Conservation (phyloP, 2,113 vertebrate species). For the Holacanthus passer region DNA sequence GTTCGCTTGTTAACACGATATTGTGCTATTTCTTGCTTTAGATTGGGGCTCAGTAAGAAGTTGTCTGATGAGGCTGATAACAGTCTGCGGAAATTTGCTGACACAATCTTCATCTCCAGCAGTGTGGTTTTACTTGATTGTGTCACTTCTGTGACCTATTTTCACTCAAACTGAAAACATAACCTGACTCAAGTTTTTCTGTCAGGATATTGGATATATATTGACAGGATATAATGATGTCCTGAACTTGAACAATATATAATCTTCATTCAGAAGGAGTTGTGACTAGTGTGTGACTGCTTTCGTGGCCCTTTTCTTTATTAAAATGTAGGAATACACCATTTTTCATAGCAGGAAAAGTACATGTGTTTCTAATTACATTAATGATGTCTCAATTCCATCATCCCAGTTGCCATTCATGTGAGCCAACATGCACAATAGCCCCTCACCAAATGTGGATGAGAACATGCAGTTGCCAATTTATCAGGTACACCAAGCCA, state of each 20-base stretch:
- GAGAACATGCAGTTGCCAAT: neutral
- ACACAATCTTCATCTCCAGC: constrained; percentile 9
- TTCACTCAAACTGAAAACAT: constrained; percentile 5
- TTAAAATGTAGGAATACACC: neutral
- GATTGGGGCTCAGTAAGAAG: neutral
- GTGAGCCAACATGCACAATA: neutral
- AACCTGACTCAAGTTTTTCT: neutral
- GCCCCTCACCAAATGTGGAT: neutral
- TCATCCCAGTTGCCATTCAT: neutral
- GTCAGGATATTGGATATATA: neutral
- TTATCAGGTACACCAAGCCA: neutral
- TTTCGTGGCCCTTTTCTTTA: no score
- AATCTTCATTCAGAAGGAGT: neutral
- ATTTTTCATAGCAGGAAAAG: neutral
- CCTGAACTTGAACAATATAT: no score
- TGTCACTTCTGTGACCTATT: constrained; percentile 33
- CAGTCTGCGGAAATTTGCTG: constrained; percentile 46
- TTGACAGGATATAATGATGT: no score
- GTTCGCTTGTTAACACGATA: neutral
- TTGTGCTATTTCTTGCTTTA: neutral
- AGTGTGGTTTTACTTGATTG: constrained; percentile 58
- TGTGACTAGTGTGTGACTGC: neutral
- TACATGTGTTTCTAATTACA: no score
- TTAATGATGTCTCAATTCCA: no score
- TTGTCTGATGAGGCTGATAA: constrained; percentile 37